phyloP scores from a whole-genome alignment of 2,797 vertebrate species.

The Morelia viridis region DNA sequence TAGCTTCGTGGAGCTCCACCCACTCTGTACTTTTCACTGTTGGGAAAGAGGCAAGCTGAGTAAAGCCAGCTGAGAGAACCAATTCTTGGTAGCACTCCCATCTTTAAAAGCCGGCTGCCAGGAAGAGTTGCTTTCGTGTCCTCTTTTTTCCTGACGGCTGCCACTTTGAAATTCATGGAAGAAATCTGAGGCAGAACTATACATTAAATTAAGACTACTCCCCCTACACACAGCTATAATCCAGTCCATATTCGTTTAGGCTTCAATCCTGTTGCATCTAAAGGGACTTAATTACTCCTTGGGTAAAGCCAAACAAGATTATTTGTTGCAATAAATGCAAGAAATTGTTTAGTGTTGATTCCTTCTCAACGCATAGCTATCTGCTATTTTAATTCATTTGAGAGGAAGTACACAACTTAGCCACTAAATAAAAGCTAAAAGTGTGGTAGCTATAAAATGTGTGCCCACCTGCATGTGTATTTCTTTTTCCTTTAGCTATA shows the following conservation, averaged over 20 bases:
- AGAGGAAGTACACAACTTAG: neutral
- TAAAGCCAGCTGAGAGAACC: neutral
- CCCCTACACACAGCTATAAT: neutral
- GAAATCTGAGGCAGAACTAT: neutral
- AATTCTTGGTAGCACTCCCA: neutral
- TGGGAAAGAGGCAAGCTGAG: neutral
- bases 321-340: neutral
- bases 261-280: neutral
- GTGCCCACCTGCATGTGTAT: neutral
- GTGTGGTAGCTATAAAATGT: neutral
- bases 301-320: neutral
- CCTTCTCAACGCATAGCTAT: neutral
- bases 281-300: neutral
- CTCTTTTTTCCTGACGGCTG: neutral
- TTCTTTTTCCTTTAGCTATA: constrained; percentile 48
- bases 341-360: neutral
- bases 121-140: neutral
- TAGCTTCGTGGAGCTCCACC: neutral
- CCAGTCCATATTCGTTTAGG: neutral
- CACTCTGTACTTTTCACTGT: neutral
- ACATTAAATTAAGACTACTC: neutral
- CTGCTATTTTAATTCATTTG: neutral
- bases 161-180: neutral
- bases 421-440: neutral
- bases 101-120: neutral